Evolutionary conservation across 1,140 invertebrate species (phyloP).

Genomic region (Xylocopa sonorina): DNA sequence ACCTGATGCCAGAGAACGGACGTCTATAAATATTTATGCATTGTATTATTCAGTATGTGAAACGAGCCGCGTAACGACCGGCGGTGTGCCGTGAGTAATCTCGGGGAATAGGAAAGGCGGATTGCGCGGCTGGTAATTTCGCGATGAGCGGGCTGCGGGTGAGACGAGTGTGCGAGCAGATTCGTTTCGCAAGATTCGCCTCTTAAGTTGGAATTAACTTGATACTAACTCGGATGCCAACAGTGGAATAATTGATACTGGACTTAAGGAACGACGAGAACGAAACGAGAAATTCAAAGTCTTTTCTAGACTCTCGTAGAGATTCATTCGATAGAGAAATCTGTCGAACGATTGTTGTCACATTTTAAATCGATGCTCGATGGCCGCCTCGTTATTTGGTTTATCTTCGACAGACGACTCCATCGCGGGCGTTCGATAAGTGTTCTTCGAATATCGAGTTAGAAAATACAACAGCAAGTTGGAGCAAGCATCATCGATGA

Average conservation of each 20-base stretch:
- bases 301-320: too few species aligned
- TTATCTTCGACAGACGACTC: neutral
- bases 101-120: constrained; percentile 47
- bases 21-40: constrained; percentile 74
- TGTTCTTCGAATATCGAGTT: too few species aligned
- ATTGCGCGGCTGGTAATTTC: constrained; percentile 35
- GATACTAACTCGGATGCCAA: too few species aligned
- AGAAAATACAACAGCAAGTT: too few species aligned
- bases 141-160: neutral
- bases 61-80: constrained; percentile 47
- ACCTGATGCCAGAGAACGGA: constrained; percentile 31
- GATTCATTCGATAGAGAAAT: too few species aligned
- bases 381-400: neutral
- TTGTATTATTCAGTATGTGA: constrained; percentile 65
- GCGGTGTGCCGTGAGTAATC: constrained; percentile 42
- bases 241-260: too few species aligned
- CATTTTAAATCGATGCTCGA: neutral
- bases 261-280: too few species aligned
- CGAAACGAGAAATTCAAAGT: too few species aligned
- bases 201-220: too few species aligned
- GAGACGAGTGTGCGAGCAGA: neutral
- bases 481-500: too few species aligned
- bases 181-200: too few species aligned
- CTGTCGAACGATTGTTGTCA: too few species aligned
- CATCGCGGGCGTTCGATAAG: neutral